These are phyloP conservation scores for Lagodon rhomboides DNA, from an alignment of 2,797 vertebrate genomes.

Conservation along the genomic window DNA sequence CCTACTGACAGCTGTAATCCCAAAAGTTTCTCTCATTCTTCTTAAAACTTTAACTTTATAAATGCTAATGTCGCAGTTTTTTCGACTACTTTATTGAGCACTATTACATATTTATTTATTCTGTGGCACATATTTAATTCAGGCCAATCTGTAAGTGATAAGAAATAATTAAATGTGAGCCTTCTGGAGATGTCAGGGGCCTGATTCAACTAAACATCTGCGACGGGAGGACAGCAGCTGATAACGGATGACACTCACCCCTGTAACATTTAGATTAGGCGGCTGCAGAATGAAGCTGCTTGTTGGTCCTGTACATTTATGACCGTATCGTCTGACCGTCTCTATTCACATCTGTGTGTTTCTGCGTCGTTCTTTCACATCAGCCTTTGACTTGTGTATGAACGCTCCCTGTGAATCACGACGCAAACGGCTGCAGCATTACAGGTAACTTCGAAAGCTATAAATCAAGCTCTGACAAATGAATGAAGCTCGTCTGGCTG, in stretches of 20 bases:
- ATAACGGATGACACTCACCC: conserved; percentile 46
- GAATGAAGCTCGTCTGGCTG: not conserved
- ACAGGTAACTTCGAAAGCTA: too few species aligned
- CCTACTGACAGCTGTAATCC: conserved; percentile 31
- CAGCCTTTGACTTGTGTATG: not conserved
- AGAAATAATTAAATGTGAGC: conserved; percentile 51
- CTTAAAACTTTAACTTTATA: conserved; percentile 13
- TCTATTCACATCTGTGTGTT: conserved; percentile 24
- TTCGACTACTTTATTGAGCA: conserved; percentile 28
- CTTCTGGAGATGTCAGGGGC: conserved; percentile 41
- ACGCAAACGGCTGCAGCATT: conserved; percentile 8
- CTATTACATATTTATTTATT: conserved; percentile 54
- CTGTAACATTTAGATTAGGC: conserved; percentile 43
- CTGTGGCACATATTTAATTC: conserved; percentile 49
- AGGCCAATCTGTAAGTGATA: conserved; percentile 48
- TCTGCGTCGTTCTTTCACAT: conserved; percentile 16
- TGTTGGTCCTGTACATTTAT: conserved; percentile 34
- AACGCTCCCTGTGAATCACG: conserved; percentile 6
- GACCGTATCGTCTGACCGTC: not conserved
- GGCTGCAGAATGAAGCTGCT: conserved; percentile 17
- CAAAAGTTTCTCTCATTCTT: conserved; percentile 35
- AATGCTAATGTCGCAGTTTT: conserved; percentile 34
- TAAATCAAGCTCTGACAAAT: not conserved
- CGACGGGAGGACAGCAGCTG: conserved; percentile 31
- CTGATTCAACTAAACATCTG: conserved; percentile 54